Evolutionary conservation across 2,888 invertebrate species (phyloP), one percentile per base, ranked within the genome.

Genomic region (Criorhina ranunculi): DNA sequence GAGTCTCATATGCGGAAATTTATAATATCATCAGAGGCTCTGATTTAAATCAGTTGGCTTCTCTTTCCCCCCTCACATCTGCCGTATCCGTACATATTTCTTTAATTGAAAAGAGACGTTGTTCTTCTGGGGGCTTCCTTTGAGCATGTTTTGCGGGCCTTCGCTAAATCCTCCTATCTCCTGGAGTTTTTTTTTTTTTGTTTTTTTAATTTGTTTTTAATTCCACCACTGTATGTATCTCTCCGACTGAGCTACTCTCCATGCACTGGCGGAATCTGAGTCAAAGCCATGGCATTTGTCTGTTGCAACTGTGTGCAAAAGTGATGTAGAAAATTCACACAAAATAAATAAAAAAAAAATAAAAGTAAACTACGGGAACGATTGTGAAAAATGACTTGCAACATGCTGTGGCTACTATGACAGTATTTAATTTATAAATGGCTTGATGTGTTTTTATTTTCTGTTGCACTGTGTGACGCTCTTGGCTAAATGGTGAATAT

Each of bases 71-170:
- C 77, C 75, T 62, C 64, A 53, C 49, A 40, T 44, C 46, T 46
- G 24, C 82, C 86, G 87, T 24, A 24, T 86, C 86, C 78, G 85
- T 87, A 88, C 89, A 89, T 89, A 88, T 91, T 88, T 89, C 88
- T 91, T 91, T 91, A 91, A 91, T 91, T 91, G 90, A 90, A 91
- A 91, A 91, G 89, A 90, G 88, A 88, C 88, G 88, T 87, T 81
- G 73, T 64, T 77, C 64, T 29, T 75, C 42, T 66, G 55, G 66
- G 53, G 82, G 73, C 72, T 73, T 75, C 86, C 80, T 86, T 85
- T 78, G 46, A 67, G 64, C 64, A 62, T 60, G 70, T 76, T 86
- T 81, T 72, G 86, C 76, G 60, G 79, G 88, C 88, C 87, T 87
- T 40, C 78, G 87, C 88, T 86, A 87, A 86, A 88, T 88, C 87